These are phyloP conservation scores for Aphaenogaster rudis DNA, from an alignment of 1,140 invertebrate genomes.

Conservation along the genomic window DNA sequence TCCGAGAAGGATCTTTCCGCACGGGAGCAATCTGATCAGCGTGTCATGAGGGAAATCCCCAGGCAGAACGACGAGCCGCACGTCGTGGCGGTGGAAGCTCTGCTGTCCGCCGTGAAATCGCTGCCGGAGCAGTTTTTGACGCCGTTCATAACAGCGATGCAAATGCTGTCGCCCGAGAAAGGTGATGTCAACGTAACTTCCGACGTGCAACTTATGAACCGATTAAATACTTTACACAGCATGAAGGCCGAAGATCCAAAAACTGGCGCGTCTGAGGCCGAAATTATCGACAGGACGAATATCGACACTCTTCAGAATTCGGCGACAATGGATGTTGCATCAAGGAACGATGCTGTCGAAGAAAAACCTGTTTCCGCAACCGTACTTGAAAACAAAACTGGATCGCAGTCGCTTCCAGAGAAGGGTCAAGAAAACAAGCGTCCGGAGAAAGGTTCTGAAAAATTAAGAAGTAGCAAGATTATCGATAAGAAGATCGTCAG, in stretches of 20 bases:
- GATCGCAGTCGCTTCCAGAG: neutral
- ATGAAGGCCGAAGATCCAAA: too few species aligned
- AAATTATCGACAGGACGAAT: neutral
- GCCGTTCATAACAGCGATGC: conserved; percentile 81
- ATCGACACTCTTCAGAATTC: neutral
- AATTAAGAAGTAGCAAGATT: neutral
- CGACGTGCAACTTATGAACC: conserved; percentile 45
- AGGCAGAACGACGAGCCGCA: conserved; percentile 45
- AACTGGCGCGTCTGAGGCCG: neutral
- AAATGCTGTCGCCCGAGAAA: conserved; percentile 78
- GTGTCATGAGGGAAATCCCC: neutral
- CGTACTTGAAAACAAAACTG: neutral
- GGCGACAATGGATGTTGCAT: neutral
- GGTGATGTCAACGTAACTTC: conserved; percentile 5
- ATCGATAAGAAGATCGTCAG: neutral
- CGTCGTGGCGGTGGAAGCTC: conserved; percentile 77
- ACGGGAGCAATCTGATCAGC: neutral
- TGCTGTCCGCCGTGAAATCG: conserved; percentile 82
- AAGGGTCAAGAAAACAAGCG: neutral
- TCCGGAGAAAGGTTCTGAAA: neutral
- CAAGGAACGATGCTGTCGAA: neutral
- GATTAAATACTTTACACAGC: conserved; percentile 8
- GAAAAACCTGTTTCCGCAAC: neutral
- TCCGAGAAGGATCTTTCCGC: neutral
- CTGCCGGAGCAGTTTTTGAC: conserved; percentile 83